Evolutionary conservation across 2,797 vertebrate species (phyloP), one percentile per base, ranked within the genome.

Genomic region (Xiphophorus birchmanni): DNA sequence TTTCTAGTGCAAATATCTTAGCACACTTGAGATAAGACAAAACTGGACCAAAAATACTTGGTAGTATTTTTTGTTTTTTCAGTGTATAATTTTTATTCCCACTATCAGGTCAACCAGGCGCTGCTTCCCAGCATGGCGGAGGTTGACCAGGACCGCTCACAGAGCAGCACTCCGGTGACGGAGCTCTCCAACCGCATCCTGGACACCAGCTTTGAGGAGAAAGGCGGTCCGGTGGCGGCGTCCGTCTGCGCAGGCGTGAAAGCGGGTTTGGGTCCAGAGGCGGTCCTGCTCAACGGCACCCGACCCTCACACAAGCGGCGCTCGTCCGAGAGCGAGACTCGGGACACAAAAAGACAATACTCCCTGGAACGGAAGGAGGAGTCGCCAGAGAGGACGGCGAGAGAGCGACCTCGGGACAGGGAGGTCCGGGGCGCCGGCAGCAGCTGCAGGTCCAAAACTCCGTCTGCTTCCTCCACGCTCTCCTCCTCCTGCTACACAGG

Each of bases 291-390:
- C 77, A 97, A 96, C 48, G 97, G 98, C 48, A 79, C 73, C 2
- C 95, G 98, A 45, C 95, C 95, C 1, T 96, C 97, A 0, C 96
- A 97, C 90, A 99, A 99, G 91, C 96, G 98, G 73, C 96, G 98
- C 77, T 98, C 95, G 0, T 99, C 98, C 0, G 97, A 97, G 84
- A 97, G 95, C 1, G 98, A 99, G 90, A 97, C 97, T 71, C 96
- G 98, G 35, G 96, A 97, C 83, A 96, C 97, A 73, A 99, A 99
- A 93, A 97, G 98, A 80, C 98, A 97, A 1, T 97, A 97, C 87
- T 99, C 98, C 12, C 91, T 97, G 82, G 98, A 99, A 91, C 94
- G 94, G 17, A 91, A 95, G 73, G 95, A 94, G 0, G 96, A 96
- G 82, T 96, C 96, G 0, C 94, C 92, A 0, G 95, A 95, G 78